Evolutionary conservation across 2,888 invertebrate species (phyloP).

Genomic region (Lepidocyrtinus sp.): DNA sequence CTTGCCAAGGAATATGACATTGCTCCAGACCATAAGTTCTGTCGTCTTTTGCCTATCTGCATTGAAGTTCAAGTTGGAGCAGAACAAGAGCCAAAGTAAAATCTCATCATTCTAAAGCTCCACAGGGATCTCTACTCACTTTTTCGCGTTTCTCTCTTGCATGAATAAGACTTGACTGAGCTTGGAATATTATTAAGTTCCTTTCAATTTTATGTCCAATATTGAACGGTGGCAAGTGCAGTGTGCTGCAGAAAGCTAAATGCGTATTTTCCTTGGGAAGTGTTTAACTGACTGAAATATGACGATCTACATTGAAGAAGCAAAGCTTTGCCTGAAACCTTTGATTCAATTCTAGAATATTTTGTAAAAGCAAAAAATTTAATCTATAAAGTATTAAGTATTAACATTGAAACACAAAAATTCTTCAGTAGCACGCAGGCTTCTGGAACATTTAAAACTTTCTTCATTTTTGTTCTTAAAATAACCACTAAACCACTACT

Average conservation of each 20-base stretch:
- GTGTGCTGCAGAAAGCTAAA: conserved; percentile 38
- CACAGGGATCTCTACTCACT: conserved; percentile 35
- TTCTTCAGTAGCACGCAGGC: too few species aligned
- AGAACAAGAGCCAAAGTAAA: conserved; percentile 26
- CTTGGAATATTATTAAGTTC: conserved; percentile 49
- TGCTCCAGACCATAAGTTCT: not conserved
- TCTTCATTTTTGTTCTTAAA: too few species aligned
- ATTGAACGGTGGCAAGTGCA: conserved; percentile 33
- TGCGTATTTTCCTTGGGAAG: not conserved
- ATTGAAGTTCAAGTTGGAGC: conserved; percentile 22
- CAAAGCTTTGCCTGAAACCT: too few species aligned
- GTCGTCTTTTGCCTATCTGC: not conserved
- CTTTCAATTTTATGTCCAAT: conserved; percentile 50
- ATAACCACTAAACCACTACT: too few species aligned
- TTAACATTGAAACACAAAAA: too few species aligned
- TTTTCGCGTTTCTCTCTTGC: conserved; percentile 19
- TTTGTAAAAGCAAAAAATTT: too few species aligned
- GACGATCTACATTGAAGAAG: too few species aligned
- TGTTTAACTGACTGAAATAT: not conserved
- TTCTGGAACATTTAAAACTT: too few species aligned
- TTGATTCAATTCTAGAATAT: too few species aligned
- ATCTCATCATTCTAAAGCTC: conserved; percentile 21
- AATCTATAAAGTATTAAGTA: too few species aligned
- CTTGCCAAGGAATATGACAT: not conserved
- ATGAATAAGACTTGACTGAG: conserved; percentile 10